phyloP scores from a whole-genome alignment of 2,113 vertebrate genomes.

The Oenanthe melanoleuca region DNA sequence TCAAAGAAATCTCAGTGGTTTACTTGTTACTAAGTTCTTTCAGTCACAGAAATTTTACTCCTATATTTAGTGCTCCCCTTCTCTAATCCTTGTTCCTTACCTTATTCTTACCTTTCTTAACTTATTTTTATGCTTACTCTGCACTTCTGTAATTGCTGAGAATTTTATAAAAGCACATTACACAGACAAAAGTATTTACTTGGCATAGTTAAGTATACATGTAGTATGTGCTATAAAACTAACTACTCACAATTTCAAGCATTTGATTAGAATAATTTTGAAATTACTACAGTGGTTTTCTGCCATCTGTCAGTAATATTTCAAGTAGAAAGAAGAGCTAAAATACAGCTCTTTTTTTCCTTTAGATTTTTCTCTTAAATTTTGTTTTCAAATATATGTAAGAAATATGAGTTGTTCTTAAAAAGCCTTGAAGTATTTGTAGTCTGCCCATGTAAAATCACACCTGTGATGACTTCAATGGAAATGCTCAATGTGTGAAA shows the following conservation, averaged over 20 bases:
- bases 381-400: neutral
- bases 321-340: neutral
- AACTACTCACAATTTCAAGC: neutral
- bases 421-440: neutral
- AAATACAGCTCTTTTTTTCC: neutral
- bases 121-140: neutral
- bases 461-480: neutral
- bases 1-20: neutral
- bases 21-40: neutral
- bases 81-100: neutral
- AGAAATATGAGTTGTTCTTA: neutral
- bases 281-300: neutral
- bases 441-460: neutral
- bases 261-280: neutral
- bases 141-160: neutral
- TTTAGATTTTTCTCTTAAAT: neutral
- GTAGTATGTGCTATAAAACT: neutral
- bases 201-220: neutral
- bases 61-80: neutral
- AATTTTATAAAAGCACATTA: neutral
- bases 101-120: neutral
- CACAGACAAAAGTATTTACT: neutral
- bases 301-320: neutral
- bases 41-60: neutral
- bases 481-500: neutral